phyloP scores from a whole-genome alignment of 2,113 vertebrate genomes.

The Myrmophylax atrothorax region DNA sequence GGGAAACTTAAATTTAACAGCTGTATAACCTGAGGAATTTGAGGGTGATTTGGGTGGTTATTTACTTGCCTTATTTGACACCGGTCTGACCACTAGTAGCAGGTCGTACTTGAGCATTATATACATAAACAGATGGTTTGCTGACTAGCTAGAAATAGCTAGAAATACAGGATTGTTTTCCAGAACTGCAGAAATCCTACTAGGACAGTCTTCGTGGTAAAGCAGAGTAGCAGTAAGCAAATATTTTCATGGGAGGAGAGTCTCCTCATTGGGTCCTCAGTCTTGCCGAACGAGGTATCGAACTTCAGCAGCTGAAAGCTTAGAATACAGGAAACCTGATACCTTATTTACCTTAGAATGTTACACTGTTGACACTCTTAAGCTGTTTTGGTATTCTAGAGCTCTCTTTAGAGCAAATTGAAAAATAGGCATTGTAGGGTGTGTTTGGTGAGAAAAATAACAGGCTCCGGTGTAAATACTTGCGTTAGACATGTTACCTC shows the following conservation, averaged over 20 bases:
- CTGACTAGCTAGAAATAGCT: not conserved
- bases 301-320: not conserved
- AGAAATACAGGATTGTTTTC: not conserved
- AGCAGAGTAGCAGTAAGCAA: not conserved
- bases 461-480: not conserved
- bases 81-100: not conserved
- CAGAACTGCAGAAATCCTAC: not conserved
- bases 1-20: not conserved
- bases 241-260: not conserved
- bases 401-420: not conserved
- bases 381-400: not conserved
- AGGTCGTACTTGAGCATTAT: not conserved
- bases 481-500: not conserved
- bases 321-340: not conserved
- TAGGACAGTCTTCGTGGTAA: not conserved
- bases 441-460: not conserved
- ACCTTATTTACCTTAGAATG: not conserved
- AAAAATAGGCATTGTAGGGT: not conserved
- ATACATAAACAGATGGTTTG: fast-evolving
- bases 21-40: not conserved
- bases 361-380: not conserved
- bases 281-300: not conserved
- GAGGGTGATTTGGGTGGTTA: not conserved
- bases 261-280: not conserved
- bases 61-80: not conserved